Percentiles rank a stretch among this genome's conserved stretches.
phyloP scores from a whole-genome alignment of 1,140 invertebrate species.

The Cepaea nemoralis region DNA sequence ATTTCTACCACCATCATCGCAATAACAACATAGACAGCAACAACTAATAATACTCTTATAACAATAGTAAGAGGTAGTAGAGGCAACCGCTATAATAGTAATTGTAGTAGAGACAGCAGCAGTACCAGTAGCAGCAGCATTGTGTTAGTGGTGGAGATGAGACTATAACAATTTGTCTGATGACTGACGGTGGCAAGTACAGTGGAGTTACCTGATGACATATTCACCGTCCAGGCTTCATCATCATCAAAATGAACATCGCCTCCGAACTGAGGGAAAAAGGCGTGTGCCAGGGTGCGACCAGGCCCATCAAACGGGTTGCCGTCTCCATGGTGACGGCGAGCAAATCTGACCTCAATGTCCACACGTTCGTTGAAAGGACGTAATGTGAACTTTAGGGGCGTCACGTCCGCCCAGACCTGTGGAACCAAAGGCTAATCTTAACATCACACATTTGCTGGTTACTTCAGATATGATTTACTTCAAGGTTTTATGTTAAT shows the following conservation, averaged over 20 bases:
- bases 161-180: neutral
- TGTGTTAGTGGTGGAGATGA: no score
- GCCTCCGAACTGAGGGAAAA: slow-evolving; percentile 81
- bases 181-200: neutral
- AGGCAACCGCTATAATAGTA: no score
- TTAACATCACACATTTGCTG: no score
- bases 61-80: no score
- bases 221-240: slow-evolving; percentile 66
- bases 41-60: no score
- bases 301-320: slow-evolving; percentile 70
- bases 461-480: no score
- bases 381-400: slow-evolving; percentile 54
- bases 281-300: slow-evolving; percentile 71
- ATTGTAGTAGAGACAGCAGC: no score
- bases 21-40: no score
- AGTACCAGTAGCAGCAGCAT: no score
- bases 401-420: slow-evolving; percentile 66
- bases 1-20: no score
- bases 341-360: slow-evolving; percentile 64
- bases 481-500: no score
- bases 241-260: slow-evolving; percentile 75
- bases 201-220: slow-evolving; percentile 52
- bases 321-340: slow-evolving; percentile 63
- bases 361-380: slow-evolving; percentile 52
- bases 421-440: slow-evolving; percentile 42